Base-by-base conservation (phyloP, 2,888 invertebrate species). In the Nomada hirtipes region DNA sequence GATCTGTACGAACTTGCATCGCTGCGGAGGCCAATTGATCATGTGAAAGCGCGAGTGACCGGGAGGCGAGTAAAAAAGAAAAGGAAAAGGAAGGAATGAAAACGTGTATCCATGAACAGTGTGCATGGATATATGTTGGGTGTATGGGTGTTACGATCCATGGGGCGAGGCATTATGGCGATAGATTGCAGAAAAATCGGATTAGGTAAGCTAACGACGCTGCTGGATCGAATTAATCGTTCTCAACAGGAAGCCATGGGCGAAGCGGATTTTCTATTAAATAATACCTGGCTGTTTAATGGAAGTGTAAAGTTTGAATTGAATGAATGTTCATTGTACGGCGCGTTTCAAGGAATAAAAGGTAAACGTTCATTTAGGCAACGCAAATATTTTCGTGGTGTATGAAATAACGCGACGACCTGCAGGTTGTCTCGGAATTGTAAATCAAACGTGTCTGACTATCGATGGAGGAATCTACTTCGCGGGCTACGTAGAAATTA, bases 21-120 rank as follows among this genome's bases (percentile, higher is more conserved):
- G 78, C 76, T 61, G 70, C 71, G 71, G 84, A 84, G 84, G 84
- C 83, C 84, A 75, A 84, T 84, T 83, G 84, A 84, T 84, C 81
- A 81, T 83, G 84, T 83, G 84, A 84, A 84, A 84, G 83, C 77
- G 72, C 65, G 53, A 77, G 76, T 84, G 83, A 81, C 75, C 73
- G 83, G 55, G 53, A 36, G 23, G n/a, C 50, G 67, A 63, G 20
- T 74, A 79, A 72, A 75, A 74, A 63, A 18, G 67, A 79, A 75
- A 79, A 36, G 61, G 60, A 64, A 68, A 59, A 67, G 52, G 59
- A 72, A 79, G 26, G 70, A 75, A 81, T 68, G 52, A 64, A 65
- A 50, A 64, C 47, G 50, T 29, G 52, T 23, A 26, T 3, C 72
- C 26, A 55, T 61, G 73, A 79, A 80, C 18, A 55, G 0, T 3